Conservation (phyloP, 2,113 vertebrate genomes). For the Hylia prasina region DNA sequence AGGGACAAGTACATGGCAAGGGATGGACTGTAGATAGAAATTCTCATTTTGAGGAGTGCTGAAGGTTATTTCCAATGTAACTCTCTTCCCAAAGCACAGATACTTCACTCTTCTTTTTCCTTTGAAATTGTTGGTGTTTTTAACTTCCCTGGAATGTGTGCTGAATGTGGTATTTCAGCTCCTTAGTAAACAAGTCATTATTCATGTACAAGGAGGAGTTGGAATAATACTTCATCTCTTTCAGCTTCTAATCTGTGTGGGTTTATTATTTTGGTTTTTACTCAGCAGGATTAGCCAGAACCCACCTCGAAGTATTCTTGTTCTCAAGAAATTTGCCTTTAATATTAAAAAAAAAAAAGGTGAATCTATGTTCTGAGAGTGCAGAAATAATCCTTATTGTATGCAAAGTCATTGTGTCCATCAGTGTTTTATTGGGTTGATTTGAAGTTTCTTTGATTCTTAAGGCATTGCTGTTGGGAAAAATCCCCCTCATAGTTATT, state of each 20-base stretch:
- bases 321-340: not conserved
- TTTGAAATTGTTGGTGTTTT: not conserved
- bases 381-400: not conserved
- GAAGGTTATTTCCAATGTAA: not conserved
- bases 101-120: not conserved
- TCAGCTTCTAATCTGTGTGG: not conserved
- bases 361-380: not conserved
- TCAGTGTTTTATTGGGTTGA: not conserved
- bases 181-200: slow-evolving; percentile 5
- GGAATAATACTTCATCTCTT: not conserved
- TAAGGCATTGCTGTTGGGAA: fast-evolving
- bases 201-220: not conserved
- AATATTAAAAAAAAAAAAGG: not conserved
- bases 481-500: not conserved
- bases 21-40: not conserved
- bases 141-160: not conserved
- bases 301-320: not conserved
- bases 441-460: not conserved
- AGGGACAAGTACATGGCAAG: not conserved
- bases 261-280: not conserved
- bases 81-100: not conserved
- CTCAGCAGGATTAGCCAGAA: not conserved
- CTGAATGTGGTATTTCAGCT: not conserved
- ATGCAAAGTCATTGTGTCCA: fast-evolving
- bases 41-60: not conserved